These are phyloP conservation scores for Chiridota heheva DNA, from an alignment of 35 echinoderm and acorn worm genomes.

Conservation along the genomic window DNA sequence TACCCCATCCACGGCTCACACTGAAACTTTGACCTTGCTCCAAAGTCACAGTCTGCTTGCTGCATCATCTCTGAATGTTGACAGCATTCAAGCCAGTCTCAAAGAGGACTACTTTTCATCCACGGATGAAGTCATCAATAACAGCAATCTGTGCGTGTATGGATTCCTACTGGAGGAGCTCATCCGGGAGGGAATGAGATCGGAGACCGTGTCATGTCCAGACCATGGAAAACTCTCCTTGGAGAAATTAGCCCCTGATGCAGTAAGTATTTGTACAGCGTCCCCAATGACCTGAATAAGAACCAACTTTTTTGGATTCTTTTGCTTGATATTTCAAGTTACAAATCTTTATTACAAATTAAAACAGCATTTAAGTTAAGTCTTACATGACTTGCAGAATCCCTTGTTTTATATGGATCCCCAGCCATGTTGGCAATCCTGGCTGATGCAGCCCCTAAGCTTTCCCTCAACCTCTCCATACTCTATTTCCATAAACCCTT, in stretches of 20 bases:
- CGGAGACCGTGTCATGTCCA: constrained; percentile 72
- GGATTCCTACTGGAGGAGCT: constrained; percentile 90
- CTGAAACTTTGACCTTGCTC: neutral
- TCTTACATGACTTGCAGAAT: too few relatives aligned
- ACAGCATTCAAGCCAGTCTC: constrained; percentile 6
- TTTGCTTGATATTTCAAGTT: neutral
- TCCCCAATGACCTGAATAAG: neutral
- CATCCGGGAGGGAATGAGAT: constrained; percentile 76
- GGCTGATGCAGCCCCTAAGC: too few relatives aligned
- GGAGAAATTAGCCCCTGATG: constrained; percentile 84
- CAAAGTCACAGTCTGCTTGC: constrained; percentile 1
- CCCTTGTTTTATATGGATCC: too few relatives aligned
- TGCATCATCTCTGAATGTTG: neutral
- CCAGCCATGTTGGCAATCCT: too few relatives aligned
- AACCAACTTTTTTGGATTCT: neutral
- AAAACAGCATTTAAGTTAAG: too few relatives aligned
- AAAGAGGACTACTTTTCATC: constrained; percentile 26
- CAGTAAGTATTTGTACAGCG: constrained; percentile 66
- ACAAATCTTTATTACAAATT: neutral
- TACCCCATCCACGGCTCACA: neutral
- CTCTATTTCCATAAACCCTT: too few relatives aligned
- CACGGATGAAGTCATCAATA: constrained; percentile 33
- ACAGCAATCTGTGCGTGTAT: constrained; percentile 55
- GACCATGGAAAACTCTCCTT: constrained; percentile 75
- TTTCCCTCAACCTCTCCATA: too few relatives aligned